Conservation (phyloP, 2,113 vertebrate species). For the Ovis aries region DNA sequence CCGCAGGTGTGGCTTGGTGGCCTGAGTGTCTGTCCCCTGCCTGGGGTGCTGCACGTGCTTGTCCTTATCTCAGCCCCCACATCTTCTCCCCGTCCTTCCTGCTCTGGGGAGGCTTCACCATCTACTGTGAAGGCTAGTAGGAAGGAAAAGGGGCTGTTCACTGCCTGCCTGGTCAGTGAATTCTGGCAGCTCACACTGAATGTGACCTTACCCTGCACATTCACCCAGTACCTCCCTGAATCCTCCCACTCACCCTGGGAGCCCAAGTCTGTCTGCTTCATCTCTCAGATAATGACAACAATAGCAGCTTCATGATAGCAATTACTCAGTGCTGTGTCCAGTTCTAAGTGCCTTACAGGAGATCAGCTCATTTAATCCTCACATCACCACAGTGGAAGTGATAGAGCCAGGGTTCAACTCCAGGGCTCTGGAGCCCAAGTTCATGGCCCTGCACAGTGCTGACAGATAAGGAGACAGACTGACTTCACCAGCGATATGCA, state of each 20-base stretch:
- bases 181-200: accelerated
- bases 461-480: not conserved
- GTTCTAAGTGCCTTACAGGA: not conserved
- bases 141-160: not conserved
- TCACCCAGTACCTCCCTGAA: not conserved
- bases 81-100: not conserved
- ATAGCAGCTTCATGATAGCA: not conserved
- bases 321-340: not conserved
- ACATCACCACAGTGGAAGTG: not conserved
- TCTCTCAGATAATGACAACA: not conserved
- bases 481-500: not conserved
- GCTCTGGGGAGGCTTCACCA: not conserved
- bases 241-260: not conserved
- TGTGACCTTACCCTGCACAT: not conserved
- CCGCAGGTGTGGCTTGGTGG: not conserved
- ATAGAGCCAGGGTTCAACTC: not conserved
- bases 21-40: not conserved
- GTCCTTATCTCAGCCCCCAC: not conserved
- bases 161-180: not conserved
- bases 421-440: not conserved
- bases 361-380: not conserved
- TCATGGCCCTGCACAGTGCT: not conserved
- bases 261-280: not conserved
- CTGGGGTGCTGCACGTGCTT: not conserved
- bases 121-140: not conserved